Evolutionary conservation across 2,888 invertebrate genomes (phyloP).

Genomic region (Monochamus alternatus): DNA sequence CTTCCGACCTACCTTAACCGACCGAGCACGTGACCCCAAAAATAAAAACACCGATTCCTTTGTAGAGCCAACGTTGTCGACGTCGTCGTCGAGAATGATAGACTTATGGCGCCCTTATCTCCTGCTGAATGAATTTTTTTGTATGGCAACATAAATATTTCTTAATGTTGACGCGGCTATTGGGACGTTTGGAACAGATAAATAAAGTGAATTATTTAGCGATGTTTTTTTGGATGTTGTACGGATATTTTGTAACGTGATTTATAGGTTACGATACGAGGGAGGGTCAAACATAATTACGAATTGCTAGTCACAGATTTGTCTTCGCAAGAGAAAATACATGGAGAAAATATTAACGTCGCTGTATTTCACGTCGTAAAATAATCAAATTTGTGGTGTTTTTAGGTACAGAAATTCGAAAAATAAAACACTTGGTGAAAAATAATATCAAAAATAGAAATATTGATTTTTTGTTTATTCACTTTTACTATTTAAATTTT

Average conservation of each 20-base stretch:
- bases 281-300: constrained; percentile 21
- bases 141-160: constrained; percentile 28
- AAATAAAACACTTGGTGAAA: too few species aligned
- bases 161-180: constrained; percentile 25
- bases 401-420: too few species aligned
- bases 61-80: constrained; percentile 22
- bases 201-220: constrained; percentile 7
- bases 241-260: too few species aligned
- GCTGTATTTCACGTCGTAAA: too few species aligned
- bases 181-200: not conserved
- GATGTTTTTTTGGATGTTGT: not conserved
- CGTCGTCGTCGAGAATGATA: constrained; percentile 43
- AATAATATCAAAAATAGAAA: too few species aligned
- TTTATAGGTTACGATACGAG: constrained; percentile 2
- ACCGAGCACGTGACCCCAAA: constrained; percentile 37
- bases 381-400: too few species aligned
- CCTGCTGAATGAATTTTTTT: constrained; percentile 42
- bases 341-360: too few species aligned
- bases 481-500: too few species aligned
- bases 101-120: constrained; percentile 45
- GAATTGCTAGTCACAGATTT: not conserved
- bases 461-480: too few species aligned
- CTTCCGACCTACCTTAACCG: constrained; percentile 67
- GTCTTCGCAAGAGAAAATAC: too few species aligned
- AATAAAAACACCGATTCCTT: constrained; percentile 38